Evolutionary conservation across 1,140 invertebrate species (phyloP).

Genomic region (Chrysomallon squamiferum): DNA sequence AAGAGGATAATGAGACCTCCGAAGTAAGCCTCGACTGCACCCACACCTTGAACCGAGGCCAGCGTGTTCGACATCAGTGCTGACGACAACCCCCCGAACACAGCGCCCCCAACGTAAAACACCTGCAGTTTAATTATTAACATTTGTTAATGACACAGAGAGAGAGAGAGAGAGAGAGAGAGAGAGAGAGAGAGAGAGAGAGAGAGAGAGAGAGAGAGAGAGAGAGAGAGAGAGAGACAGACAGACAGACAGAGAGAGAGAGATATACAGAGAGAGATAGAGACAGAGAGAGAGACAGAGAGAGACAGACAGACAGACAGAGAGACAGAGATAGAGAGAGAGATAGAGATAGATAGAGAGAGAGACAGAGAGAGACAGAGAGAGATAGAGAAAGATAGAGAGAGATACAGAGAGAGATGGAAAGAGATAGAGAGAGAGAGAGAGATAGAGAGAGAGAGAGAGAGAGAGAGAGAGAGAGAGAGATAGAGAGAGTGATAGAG

Average conservation of each 20-base stretch:
- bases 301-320: not conserved
- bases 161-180: not conserved
- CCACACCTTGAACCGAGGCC: slow-evolving; percentile 23
- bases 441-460: too few species aligned
- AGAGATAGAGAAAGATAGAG: too few species aligned
- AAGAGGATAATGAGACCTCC: slow-evolving; percentile 43
- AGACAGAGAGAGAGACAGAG: not conserved
- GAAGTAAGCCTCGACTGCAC: slow-evolving; percentile 20
- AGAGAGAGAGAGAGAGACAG: not conserved
- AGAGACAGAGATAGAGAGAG: too few species aligned
- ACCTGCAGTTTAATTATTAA: slow-evolving; percentile 25
- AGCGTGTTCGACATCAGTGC: slow-evolving; percentile 29
- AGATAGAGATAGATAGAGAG: too few species aligned
- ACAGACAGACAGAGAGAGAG: not conserved
- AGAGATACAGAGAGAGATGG: too few species aligned
- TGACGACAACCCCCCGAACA: slow-evolving; percentile 35
- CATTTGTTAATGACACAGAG: not conserved
- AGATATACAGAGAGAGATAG: not conserved
- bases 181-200: not conserved
- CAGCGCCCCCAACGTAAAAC: slow-evolving; percentile 33
- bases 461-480: too few species aligned
- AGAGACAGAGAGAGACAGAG: too few species aligned
- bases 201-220: not conserved
- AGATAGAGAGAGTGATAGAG: too few species aligned
- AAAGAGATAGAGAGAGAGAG: too few species aligned